phyloP scores from a whole-genome alignment of 2,113 vertebrate genomes.

The Vulpes ferrilata region DNA sequence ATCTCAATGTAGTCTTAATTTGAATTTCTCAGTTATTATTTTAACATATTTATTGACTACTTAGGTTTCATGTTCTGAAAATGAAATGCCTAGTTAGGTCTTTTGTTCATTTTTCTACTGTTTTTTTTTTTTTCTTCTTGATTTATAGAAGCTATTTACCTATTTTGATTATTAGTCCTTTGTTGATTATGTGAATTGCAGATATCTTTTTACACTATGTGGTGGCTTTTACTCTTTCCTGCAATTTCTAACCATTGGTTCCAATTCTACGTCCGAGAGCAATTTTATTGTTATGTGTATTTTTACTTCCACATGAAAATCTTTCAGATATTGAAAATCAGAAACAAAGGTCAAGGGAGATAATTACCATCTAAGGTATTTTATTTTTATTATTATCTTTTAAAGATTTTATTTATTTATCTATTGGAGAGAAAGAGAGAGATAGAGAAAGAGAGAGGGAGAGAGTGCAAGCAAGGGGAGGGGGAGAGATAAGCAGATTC shows the following conservation, averaged over 20 bases:
- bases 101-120: not conserved
- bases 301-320: not conserved
- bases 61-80: not conserved
- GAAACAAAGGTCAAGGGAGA: not conserved
- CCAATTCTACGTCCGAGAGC: not conserved
- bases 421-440: too few species aligned
- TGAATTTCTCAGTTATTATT: conserved; percentile 14
- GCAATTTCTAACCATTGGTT: not conserved
- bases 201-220: not conserved
- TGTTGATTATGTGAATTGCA: not conserved
- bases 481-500: too few species aligned
- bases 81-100: not conserved
- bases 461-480: too few species aligned
- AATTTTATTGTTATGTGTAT: not conserved
- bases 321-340: conserved; percentile 36
- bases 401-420: too few species aligned
- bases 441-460: too few species aligned
- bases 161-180: not conserved
- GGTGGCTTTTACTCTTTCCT: not conserved
- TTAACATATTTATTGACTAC: not conserved
- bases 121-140: not conserved
- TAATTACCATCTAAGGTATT: not conserved
- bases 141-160: not conserved
- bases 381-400: not conserved
- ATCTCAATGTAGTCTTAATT: not conserved